Conservation (phyloP, 2,888 invertebrate species). For the Dendrolimus houi region DNA sequence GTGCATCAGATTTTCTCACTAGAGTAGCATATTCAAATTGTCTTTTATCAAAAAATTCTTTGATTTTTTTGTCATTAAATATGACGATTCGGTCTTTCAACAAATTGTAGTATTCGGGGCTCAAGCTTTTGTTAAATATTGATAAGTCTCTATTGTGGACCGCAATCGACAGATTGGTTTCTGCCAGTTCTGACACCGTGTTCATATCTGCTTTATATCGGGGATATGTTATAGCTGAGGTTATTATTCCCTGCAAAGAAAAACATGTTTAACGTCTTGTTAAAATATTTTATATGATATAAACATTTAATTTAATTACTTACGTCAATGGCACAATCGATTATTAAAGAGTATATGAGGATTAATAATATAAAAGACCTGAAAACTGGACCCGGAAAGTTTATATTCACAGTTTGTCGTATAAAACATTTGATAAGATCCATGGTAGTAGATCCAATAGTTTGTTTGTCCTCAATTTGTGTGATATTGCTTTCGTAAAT, state of each 20-base stretch:
- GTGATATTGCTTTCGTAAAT: constrained; percentile 40
- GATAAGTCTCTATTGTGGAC: constrained; percentile 47
- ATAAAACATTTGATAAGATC: constrained; percentile 59
- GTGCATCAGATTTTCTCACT: constrained; percentile 59
- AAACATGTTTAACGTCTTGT: not conserved
- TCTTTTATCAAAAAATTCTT: constrained; percentile 45
- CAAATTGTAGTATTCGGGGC: constrained; percentile 19
- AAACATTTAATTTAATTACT: constrained; percentile 23
- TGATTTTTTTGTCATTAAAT: constrained; percentile 51
- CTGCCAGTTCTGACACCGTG: constrained; percentile 31
- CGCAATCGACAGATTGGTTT: constrained; percentile 48
- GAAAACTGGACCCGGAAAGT: constrained; percentile 49
- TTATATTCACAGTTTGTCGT: constrained; percentile 55
- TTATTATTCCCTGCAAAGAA: constrained; percentile 56
- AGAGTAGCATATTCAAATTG: constrained; percentile 64
- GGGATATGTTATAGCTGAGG: constrained; percentile 57
- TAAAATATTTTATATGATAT: not conserved
- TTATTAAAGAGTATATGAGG: constrained; percentile 53
- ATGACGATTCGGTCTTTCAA: constrained; percentile 45
- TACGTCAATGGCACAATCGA: constrained; percentile 65
- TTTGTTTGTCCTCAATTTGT: constrained; percentile 29
- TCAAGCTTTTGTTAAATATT: constrained; percentile 45
- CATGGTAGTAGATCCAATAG: constrained; percentile 32
- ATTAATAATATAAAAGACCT: constrained; percentile 43
- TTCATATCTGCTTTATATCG: constrained; percentile 46